Base-by-base conservation (phyloP, 2,888 invertebrate species). In the Azorinus chamasolen region DNA sequence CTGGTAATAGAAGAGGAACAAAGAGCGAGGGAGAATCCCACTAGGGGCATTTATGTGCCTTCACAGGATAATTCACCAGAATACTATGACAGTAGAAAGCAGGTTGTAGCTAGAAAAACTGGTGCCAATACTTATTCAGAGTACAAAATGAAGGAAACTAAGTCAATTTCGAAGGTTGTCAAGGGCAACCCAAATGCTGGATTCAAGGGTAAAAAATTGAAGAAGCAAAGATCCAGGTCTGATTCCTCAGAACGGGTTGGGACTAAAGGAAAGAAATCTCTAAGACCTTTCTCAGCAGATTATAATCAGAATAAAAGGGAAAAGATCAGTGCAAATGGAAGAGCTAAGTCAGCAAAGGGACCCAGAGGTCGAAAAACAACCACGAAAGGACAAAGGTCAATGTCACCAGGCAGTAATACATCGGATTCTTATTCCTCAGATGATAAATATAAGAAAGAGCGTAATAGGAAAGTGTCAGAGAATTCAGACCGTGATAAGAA, bases 1-100 rank as follows among this genome's bases (percentile, higher is more conserved):
- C 54, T 86, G 3, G 76, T 86, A n/a, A 75, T 79, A 46, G 83
- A 84, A 39, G 84, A 79, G 51, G 79, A 79, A 32, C 61, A 53
- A 14, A 62, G 63, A 37, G 71, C 45, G 16, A 66, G 63, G 22
- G 61, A 54, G 20, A 32, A 10, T 10, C 5, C 4, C 48, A 37
- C 8, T 43, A 64, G 48, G 50, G 51, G 18, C 6, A n/a, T 10
- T 10, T 54, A 10, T 43, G 48, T 55, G 41, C 69, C 20, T 37
- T 51, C 39, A 39, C 43, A 55, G 32, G 54, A 43, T 37, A 54
- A 20, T 18, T 73, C 73, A 14, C 68, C 62, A 22, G 73, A 80
- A 25, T 65, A 68, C 43, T 77, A 61, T 54, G 55, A 76, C 24
- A 24, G 22, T 25, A 63, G 71, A 45, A 73, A 75, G 61, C 70